Evolutionary conservation across 2,888 invertebrate species (phyloP).

Genomic region (Gibbula magus): DNA sequence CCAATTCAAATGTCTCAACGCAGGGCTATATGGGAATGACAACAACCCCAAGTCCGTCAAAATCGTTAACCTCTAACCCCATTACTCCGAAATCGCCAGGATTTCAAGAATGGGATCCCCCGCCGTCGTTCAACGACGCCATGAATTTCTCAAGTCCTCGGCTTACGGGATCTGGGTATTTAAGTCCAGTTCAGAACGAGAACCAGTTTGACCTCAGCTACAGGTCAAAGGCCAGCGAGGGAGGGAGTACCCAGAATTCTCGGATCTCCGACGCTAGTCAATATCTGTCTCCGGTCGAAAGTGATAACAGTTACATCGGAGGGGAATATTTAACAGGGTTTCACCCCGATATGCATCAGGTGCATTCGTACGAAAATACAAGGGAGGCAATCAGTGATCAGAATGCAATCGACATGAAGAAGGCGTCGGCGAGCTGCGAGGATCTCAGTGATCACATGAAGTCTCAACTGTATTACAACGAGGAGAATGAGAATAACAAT

Average conservation of each 20-base stretch:
- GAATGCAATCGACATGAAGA: slow-evolving; percentile 16
- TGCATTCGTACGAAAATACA: slow-evolving; percentile 21
- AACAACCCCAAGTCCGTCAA: slow-evolving; percentile 25
- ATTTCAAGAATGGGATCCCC: slow-evolving; percentile 43
- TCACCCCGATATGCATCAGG: slow-evolving; percentile 15
- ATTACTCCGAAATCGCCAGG: slow-evolving; percentile 42
- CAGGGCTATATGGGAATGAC: neutral
- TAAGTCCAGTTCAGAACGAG: neutral
- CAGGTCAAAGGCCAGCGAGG: neutral
- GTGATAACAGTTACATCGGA: neutral
- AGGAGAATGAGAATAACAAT: neutral
- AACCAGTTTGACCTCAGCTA: neutral
- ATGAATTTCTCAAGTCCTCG: neutral
- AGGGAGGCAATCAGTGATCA: neutral
- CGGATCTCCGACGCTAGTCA: neutral
- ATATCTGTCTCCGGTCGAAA: neutral
- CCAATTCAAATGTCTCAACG: neutral
- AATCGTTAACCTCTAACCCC: slow-evolving; percentile 31
- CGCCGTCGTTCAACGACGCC: slow-evolving; percentile 47
- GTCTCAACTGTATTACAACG: slow-evolving; percentile 33
- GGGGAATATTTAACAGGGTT: slow-evolving; percentile 23
- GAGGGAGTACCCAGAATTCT: neutral
- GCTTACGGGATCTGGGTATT: neutral
- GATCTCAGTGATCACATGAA: slow-evolving; percentile 61
- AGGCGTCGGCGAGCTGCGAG: slow-evolving; percentile 62